Evolutionary conservation across 2,113 vertebrate genomes (phyloP).

Genomic region (Oreochromis aureus): DNA sequence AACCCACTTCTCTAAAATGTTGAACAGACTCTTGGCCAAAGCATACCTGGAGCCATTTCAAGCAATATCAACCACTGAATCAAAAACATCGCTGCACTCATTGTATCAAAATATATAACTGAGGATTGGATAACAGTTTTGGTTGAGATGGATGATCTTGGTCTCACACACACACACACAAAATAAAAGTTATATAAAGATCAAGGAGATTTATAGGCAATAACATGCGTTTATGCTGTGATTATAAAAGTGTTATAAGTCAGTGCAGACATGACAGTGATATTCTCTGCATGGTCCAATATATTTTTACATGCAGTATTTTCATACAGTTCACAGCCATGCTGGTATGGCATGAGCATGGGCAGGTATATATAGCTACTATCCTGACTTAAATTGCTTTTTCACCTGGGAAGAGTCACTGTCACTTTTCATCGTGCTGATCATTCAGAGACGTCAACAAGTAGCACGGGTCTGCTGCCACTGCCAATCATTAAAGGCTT

Average conservation of each 20-base stretch:
- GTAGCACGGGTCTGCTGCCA: neutral
- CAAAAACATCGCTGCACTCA: neutral
- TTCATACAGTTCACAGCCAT: neutral
- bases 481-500: neutral
- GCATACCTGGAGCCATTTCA: conserved; percentile 3
- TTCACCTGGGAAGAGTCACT: neutral
- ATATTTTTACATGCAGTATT: neutral
- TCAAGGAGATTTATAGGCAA: neutral
- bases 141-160: neutral
- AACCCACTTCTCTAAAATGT: conserved; percentile 30
- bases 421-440: neutral
- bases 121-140: neutral
- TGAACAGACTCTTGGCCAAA: conserved; percentile 24
- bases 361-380: neutral
- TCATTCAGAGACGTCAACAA: neutral
- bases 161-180: neutral
- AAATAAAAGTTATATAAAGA: neutral
- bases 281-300: neutral
- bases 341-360: neutral
- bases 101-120: neutral
- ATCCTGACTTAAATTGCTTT: neutral
- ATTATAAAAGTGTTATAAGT: neutral
- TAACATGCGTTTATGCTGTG: neutral
- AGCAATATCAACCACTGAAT: neutral
- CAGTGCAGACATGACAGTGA: neutral